Conservation (phyloP, 2,113 vertebrate species). For the Hypomesus transpacificus region DNA sequence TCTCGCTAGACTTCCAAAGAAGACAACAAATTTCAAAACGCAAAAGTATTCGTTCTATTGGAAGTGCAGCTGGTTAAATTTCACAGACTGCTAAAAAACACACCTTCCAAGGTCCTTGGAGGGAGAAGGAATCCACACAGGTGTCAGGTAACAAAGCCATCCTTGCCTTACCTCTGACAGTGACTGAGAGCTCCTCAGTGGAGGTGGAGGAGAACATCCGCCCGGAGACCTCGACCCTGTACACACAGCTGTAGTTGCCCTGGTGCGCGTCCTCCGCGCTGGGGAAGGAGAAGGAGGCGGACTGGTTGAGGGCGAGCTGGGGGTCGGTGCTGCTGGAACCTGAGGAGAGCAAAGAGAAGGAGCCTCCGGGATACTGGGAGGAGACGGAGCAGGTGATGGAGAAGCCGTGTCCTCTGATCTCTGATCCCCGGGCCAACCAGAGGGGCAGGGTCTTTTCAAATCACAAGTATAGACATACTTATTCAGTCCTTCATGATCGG, state of each 20-base stretch:
- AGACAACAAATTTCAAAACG: too few species aligned
- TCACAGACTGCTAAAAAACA: too few species aligned
- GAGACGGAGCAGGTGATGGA: slow-evolving; percentile 11
- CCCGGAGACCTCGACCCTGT: neutral
- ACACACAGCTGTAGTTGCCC: slow-evolving; percentile 24
- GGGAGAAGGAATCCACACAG: neutral
- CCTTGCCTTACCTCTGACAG: neutral
- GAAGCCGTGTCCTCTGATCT: slow-evolving; percentile 16
- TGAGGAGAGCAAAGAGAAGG: slow-evolving; percentile 4
- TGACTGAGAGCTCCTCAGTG: neutral
- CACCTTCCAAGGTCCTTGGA: neutral
- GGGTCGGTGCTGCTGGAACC: neutral
- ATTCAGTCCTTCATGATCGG: too few species aligned
- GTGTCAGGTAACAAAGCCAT: neutral
- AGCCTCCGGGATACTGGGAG: slow-evolving; percentile 10
- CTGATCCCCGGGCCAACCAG: neutral
- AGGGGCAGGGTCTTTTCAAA: neutral
- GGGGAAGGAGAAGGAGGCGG: slow-evolving; percentile 14
- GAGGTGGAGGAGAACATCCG: neutral
- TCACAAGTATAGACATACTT: too few species aligned
- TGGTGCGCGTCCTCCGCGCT: slow-evolving; percentile 6
- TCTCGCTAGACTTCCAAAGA: too few species aligned
- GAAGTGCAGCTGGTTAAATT: too few species aligned
- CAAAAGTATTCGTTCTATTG: too few species aligned
- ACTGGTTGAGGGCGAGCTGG: slow-evolving; percentile 6